phyloP scores from a whole-genome alignment of 2,797 vertebrate genomes.

The Mionectes olivaceus region DNA sequence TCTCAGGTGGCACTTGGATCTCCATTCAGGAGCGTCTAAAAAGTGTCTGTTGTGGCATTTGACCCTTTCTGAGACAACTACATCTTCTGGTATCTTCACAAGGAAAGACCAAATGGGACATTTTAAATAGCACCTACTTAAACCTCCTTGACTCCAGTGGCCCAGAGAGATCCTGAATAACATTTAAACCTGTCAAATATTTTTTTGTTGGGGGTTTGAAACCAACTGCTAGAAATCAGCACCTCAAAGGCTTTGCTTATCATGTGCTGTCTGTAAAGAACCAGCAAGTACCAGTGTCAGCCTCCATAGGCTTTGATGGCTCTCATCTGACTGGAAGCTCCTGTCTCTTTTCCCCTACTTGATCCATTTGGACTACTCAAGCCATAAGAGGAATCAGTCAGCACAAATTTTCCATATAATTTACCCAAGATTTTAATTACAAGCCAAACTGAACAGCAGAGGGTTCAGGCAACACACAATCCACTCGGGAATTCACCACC shows the following conservation, averaged over 20 bases:
- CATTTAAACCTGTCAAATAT: background rate
- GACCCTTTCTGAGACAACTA: background rate
- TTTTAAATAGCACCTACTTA: background rate
- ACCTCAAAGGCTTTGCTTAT: background rate
- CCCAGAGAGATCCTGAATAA: background rate
- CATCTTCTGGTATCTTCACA: background rate
- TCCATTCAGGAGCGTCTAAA: background rate
- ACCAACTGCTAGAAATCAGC: background rate
- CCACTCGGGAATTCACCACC: background rate
- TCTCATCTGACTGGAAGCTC: background rate
- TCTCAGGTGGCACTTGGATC: background rate
- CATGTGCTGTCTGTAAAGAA: background rate
- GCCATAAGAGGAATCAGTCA: background rate
- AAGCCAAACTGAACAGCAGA: background rate
- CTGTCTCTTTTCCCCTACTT: background rate
- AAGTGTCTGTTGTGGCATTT: background rate
- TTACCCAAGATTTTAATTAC: background rate
- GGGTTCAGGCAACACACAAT: background rate
- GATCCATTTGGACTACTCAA: background rate
- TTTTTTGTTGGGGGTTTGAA: background rate
- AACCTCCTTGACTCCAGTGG: background rate
- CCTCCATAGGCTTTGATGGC: background rate
- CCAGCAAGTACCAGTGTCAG: background rate
- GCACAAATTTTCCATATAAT: background rate
- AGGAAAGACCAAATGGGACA: background rate